phyloP scores from a whole-genome alignment of 2,113 vertebrate genomes.

The Ahaetulla prasina region DNA sequence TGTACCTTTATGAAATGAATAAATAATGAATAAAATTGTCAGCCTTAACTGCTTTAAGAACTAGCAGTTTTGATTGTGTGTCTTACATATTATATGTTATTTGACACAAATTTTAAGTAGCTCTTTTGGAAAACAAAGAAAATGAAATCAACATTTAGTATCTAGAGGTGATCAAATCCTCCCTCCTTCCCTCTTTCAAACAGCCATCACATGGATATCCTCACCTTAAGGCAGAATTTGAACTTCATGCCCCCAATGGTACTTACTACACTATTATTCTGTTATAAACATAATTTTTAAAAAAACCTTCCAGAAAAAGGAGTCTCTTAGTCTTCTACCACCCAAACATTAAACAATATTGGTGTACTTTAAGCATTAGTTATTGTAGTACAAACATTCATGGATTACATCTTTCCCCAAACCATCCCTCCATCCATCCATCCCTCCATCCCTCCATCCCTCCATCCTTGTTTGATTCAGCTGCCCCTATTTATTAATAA shows the following conservation, averaged over 20 bases:
- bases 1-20: background rate
- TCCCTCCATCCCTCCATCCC: background rate
- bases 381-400: background rate
- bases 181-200: too few relatives aligned
- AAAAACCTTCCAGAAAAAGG: background rate
- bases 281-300: background rate
- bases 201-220: background rate
- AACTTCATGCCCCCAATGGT: background rate
- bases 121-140: background rate
- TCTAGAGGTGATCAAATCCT: background rate
- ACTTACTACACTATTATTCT: background rate
- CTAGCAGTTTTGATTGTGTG: background rate
- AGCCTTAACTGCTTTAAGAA: background rate
- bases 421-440: background rate
- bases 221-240: background rate
- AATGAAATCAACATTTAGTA: background rate
- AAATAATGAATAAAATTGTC: background rate
- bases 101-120: background rate
- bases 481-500: background rate
- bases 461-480: background rate
- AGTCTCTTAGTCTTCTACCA: background rate
- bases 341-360: background rate
- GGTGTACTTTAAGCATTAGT: background rate
- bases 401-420: background rate
- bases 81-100: slow-evolving; percentile 8